phyloP scores from a whole-genome alignment of 2,113 vertebrate species.

The Chloropsis cyanopogon region DNA sequence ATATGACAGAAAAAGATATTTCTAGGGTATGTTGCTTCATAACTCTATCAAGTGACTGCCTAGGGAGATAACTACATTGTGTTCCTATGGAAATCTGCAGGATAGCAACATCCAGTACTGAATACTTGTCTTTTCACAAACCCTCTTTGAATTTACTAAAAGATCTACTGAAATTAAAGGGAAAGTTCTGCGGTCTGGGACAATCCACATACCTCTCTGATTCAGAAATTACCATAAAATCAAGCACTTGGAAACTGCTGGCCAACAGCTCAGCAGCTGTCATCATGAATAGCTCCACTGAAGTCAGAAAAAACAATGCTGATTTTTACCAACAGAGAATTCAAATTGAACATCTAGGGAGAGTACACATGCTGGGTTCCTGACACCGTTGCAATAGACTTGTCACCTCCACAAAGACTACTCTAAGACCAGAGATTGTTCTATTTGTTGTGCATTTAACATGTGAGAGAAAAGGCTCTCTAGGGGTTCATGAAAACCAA shows the following conservation, averaged over 20 bases:
- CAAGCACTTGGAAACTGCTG: background rate
- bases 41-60: slow-evolving; percentile 17
- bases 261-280: background rate
- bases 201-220: background rate
- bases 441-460: background rate
- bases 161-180: background rate
- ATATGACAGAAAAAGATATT: slow-evolving; percentile 58
- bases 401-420: background rate
- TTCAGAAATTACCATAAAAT: background rate
- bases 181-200: background rate
- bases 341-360: background rate
- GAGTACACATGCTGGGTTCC: background rate
- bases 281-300: background rate
- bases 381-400: background rate
- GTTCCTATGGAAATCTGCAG: background rate
- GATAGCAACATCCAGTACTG: background rate
- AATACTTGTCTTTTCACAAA: background rate
- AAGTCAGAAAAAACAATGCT: background rate
- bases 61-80: background rate
- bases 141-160: background rate
- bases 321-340: background rate
- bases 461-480: background rate
- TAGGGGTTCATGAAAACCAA: background rate
- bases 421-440: background rate
- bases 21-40: slow-evolving; percentile 10